Conservation (phyloP, 2,113 vertebrate genomes). For the Sphaerodactylus townsendi region DNA sequence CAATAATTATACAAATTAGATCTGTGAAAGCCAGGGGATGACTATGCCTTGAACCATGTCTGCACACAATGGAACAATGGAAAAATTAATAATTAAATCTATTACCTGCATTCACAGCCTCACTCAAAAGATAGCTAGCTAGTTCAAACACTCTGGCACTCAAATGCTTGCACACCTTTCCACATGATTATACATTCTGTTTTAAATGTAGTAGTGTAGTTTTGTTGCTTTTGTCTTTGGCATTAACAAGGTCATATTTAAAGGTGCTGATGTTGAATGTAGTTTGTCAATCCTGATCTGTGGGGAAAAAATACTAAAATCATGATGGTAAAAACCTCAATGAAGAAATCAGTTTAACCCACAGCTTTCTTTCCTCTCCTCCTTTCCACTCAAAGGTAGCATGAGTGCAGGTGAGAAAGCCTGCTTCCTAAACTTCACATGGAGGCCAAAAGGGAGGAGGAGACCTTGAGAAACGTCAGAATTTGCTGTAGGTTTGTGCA, state of each 20-base stretch:
- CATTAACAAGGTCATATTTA: slow-evolving; percentile 82
- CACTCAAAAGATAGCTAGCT: slow-evolving; percentile 84
- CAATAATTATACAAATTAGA: slow-evolving; percentile 98
- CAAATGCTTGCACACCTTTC: slow-evolving; percentile 81
- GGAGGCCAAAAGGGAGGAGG: slow-evolving; percentile 45
- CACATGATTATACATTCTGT: slow-evolving; percentile 81
- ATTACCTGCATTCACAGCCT: slow-evolving; percentile 96
- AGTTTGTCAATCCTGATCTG: slow-evolving; percentile 70
- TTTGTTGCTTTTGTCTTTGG: slow-evolving; percentile 79
- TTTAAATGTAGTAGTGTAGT: slow-evolving; percentile 84
- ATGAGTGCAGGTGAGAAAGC: slow-evolving; percentile 56
- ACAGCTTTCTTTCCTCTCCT: not conserved
- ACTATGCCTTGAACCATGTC: slow-evolving; percentile 89
- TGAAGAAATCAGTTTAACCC: slow-evolving; percentile 75
- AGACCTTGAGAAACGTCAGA: not conserved
- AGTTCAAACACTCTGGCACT: slow-evolving; percentile 80
- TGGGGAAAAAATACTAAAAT: slow-evolving; percentile 64
- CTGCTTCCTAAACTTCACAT: slow-evolving; percentile 63
- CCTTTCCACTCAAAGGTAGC: slow-evolving; percentile 14
- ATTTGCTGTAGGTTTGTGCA: not conserved
- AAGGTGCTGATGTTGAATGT: slow-evolving; percentile 76
- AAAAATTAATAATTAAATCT: slow-evolving; percentile 98
- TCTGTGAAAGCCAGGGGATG: slow-evolving; percentile 91
- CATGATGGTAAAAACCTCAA: slow-evolving; percentile 46
- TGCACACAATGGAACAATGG: slow-evolving; percentile 80